Evolutionary conservation across 2,797 vertebrate species (phyloP).

Genomic region (Hipposideros larvatus): DNA sequence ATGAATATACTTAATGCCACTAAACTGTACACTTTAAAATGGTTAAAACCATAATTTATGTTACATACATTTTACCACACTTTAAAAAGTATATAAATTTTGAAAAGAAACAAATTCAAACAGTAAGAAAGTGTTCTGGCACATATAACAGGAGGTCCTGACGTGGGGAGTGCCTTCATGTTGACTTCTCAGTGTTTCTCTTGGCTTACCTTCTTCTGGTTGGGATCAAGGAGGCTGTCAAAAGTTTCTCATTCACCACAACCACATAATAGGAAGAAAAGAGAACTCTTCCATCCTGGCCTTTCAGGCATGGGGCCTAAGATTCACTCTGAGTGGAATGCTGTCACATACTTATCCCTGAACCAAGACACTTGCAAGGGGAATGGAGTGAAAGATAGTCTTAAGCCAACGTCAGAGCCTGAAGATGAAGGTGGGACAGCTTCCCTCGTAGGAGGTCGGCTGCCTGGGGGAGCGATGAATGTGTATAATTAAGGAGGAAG

Average conservation of each 20-base stretch:
- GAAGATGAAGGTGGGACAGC: not conserved
- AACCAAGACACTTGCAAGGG: not conserved
- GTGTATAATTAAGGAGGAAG: not conserved
- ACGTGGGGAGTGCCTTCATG: not conserved
- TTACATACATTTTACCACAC: not conserved
- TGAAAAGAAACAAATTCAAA: not conserved
- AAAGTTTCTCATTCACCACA: not conserved
- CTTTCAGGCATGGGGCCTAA: not conserved
- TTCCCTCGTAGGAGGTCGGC: not conserved
- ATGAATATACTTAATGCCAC: not conserved
- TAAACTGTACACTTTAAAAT: not conserved
- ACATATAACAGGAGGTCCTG: not conserved
- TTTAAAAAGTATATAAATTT: not conserved
- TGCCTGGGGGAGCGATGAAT: not conserved
- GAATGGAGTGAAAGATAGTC: not conserved
- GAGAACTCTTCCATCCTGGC: not conserved
- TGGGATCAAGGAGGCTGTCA: not conserved
- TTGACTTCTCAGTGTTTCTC: not conserved
- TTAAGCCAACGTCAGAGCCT: not conserved
- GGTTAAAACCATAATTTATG: not conserved
- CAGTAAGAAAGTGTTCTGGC: not conserved
- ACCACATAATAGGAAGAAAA: not conserved
- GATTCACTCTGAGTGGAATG: not conserved
- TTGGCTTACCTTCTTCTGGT: not conserved
- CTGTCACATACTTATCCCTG: not conserved